Evolutionary conservation across 2,888 invertebrate species (phyloP).

Genomic region (Drosophila barbarae): DNA sequence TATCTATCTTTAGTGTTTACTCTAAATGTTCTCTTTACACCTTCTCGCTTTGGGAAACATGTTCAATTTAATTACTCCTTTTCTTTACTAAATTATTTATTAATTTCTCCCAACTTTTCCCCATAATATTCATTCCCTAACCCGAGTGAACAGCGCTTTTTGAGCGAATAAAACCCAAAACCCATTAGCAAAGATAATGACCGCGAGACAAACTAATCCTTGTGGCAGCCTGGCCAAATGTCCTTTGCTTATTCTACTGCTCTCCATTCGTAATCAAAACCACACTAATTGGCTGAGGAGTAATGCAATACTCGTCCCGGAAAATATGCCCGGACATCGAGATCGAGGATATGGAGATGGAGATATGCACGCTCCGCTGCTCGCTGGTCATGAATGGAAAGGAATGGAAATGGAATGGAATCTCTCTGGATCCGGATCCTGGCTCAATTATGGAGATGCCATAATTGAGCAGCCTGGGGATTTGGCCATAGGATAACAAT

Average conservation of each 20-base stretch:
- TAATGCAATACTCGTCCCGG: constrained; percentile 57
- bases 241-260: constrained; percentile 19
- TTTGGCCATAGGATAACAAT: constrained; percentile 65
- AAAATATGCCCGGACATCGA: neutral
- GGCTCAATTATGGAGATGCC: constrained; percentile 66
- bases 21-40: too few species aligned
- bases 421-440: constrained; percentile 13
- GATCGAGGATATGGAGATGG: constrained; percentile 7
- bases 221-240: constrained; percentile 34
- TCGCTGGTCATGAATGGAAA: constrained; percentile 48
- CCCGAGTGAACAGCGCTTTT: neutral
- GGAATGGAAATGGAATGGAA: constrained; percentile 45
- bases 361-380: constrained; percentile 48
- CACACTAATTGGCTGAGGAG: constrained; percentile 56
- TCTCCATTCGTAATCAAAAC: constrained; percentile 57
- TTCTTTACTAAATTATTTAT: neutral
- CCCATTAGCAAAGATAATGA: constrained; percentile 3
- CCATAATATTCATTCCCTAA: neutral
- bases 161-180: neutral
- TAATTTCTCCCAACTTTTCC: neutral
- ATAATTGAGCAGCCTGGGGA: constrained; percentile 65
- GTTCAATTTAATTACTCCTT: neutral
- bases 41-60: too few species aligned
- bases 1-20: neutral
- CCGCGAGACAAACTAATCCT: constrained; percentile 6